Conservation (phyloP, 1,140 invertebrate genomes). For the Dendrolimus punctatus region DNA sequence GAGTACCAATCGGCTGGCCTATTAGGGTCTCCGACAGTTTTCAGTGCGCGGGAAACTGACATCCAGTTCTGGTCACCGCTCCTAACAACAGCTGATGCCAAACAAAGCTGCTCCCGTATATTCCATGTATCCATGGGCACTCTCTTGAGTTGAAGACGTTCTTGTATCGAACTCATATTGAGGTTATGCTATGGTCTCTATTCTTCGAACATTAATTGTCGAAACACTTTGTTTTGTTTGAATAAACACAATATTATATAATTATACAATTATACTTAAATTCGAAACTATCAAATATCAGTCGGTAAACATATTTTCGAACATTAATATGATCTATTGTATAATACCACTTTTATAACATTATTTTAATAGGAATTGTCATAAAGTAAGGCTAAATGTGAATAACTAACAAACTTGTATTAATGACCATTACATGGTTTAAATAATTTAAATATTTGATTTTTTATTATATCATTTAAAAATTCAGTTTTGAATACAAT, state of each 20-base stretch:
- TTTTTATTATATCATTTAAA: too few relatives aligned
- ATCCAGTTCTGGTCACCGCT: constrained; percentile 97
- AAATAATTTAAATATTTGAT: too few relatives aligned
- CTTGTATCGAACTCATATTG: constrained; percentile 73
- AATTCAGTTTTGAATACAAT: too few relatives aligned
- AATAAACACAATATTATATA: neutral
- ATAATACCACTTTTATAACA: too few relatives aligned
- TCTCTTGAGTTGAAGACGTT: constrained; percentile 78
- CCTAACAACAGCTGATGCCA: constrained; percentile 89
- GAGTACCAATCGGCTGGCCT: constrained; percentile 92
- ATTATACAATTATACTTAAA: neutral
- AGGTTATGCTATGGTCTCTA: constrained; percentile 6
- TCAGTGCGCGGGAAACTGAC: constrained; percentile 86
- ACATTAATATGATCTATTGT: too few relatives aligned
- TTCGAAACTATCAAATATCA: constrained; percentile 1
- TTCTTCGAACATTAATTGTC: neutral
- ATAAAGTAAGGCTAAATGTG: too few relatives aligned
- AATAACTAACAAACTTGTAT: too few relatives aligned
- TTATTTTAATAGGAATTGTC: too few relatives aligned
- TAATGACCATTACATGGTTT: too few relatives aligned
- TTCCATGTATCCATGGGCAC: constrained; percentile 88
- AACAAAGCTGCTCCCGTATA: constrained; percentile 84
- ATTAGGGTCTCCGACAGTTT: constrained; percentile 81
- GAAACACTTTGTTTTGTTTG: neutral
- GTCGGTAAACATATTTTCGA: too few relatives aligned